Base-by-base conservation (phyloP, 2,113 vertebrate genomes). In the Mobula birostris region DNA sequence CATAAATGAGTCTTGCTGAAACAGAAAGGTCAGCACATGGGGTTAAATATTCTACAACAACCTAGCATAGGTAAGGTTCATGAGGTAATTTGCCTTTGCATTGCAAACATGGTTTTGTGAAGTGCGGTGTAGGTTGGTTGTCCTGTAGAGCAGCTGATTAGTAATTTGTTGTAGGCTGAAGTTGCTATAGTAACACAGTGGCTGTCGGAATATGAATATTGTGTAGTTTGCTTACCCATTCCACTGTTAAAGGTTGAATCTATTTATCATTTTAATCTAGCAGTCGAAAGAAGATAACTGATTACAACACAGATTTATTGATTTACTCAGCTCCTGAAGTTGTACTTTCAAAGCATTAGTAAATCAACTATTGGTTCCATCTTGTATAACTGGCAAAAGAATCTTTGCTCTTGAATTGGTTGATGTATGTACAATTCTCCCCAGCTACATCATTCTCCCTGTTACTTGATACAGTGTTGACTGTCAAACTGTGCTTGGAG, bases 71-170 rank as follows among this genome's bases (percentile, higher is more conserved):
- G 78, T 36, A 40, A 5, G 74, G 77, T 83, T 83, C 94, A 94
- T 87, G 68, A 83, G 83, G 32, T 82, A 94, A 82, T 36, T 61
- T 82, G 48, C 61, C 70, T 76, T 74, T 48, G 68, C 56, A 74
- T 27, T 74, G 91, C 40, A 76, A 74, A 21, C 68, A 21, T 74
- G 24, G 48, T 40, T 93, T 93, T 72, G 36, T 93, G 91, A 93
- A 93, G 68, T 56, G 91, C 29, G 40, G 91, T 74, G 91, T 56
- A 74, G 91, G 91, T 72, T 93, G 91, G 70, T 93, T 93, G 91
- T 93, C 68, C 36, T 74, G 91, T 56, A 76, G 70, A 40, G 91
- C 70, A 48, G 70, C 91, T 93, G 76, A 93, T 93, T 93, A 93
- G 91, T 74, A 72, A 93, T 93, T 93, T 93, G 91, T 93, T 93